These are phyloP conservation scores for Lepus europaeus DNA, from an alignment of 2,113 vertebrate species.

Conservation along the genomic window DNA sequence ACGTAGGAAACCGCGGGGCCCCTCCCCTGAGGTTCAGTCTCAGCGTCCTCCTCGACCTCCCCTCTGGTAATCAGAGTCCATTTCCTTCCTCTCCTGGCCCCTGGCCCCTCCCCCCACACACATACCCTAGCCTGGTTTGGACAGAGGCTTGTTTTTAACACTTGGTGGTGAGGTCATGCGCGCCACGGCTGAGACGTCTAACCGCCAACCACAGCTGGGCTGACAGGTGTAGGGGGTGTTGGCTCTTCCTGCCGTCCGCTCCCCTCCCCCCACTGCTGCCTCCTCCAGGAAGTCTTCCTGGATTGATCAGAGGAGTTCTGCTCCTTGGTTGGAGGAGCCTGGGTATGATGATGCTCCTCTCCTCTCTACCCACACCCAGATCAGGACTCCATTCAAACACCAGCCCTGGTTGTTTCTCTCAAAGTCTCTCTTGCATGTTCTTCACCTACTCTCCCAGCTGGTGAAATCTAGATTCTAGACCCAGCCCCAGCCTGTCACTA, in stretches of 20 bases:
- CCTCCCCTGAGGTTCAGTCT: constrained; percentile 87
- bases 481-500: neutral
- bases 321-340: neutral
- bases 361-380: neutral
- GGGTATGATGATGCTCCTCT: neutral
- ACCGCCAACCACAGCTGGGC: constrained; percentile 76
- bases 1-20: constrained; percentile 87
- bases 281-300: constrained; percentile 67
- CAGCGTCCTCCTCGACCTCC: constrained; percentile 45
- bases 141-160: constrained; percentile 70
- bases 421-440: neutral
- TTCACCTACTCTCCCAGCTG: neutral
- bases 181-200: neutral
- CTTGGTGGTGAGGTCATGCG: constrained; percentile 54
- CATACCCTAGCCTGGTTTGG: neutral
- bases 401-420: neutral
- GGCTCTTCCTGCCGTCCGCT: constrained; percentile 9
- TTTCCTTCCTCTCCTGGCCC: constrained; percentile 40
- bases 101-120: neutral
- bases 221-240: constrained; percentile 65
- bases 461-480: constrained; percentile 11
- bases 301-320: neutral
- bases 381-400: neutral
- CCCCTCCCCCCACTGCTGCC: neutral
- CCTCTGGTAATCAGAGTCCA: neutral